These are phyloP conservation scores for Embiotoca jacksoni DNA, from an alignment of 2,113 vertebrate species.

Conservation along the genomic window DNA sequence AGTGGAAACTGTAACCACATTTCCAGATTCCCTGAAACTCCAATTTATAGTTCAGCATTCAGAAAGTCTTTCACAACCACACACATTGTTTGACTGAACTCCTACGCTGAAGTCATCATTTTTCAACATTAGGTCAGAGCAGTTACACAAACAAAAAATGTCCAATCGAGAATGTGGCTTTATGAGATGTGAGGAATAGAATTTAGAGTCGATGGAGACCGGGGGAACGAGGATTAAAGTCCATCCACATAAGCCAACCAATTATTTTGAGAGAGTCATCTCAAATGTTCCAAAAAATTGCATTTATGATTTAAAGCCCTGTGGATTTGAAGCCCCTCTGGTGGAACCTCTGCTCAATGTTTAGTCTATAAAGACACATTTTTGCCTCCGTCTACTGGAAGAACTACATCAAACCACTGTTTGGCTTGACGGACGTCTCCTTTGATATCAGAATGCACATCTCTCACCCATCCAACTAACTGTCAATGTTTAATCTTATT, in stretches of 20 bases:
- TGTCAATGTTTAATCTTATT: constrained; percentile 67
- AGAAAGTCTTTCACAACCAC: constrained; percentile 5
- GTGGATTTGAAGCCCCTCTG: constrained; percentile 41
- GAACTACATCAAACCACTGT: constrained; percentile 59
- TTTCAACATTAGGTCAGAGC: constrained; percentile 33
- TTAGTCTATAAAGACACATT: constrained; percentile 70
- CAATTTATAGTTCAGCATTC: constrained; percentile 2
- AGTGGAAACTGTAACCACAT: constrained; percentile 44
- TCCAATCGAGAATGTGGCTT: constrained; percentile 15
- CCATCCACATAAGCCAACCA: constrained; percentile 39
- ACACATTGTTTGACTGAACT: constrained; percentile 15
- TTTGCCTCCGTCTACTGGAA: constrained; percentile 65
- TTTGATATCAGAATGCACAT: constrained; percentile 72
- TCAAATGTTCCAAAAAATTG: constrained; percentile 53
- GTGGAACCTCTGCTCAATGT: constrained; percentile 64
- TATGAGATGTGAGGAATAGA: constrained; percentile 7
- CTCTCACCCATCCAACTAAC: constrained; percentile 53
- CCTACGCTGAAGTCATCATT: constrained; percentile 9
- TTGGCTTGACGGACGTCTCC: constrained; percentile 60
- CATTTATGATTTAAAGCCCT: constrained; percentile 53
- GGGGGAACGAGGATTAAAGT: constrained; percentile 51
- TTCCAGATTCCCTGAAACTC: constrained; percentile 49
- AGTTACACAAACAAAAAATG: background rate
- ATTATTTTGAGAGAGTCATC: constrained; percentile 59
- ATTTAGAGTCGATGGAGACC: constrained; percentile 42